phyloP scores from a whole-genome alignment of 2,113 vertebrate species.

The Leptodactylus fuscus region DNA sequence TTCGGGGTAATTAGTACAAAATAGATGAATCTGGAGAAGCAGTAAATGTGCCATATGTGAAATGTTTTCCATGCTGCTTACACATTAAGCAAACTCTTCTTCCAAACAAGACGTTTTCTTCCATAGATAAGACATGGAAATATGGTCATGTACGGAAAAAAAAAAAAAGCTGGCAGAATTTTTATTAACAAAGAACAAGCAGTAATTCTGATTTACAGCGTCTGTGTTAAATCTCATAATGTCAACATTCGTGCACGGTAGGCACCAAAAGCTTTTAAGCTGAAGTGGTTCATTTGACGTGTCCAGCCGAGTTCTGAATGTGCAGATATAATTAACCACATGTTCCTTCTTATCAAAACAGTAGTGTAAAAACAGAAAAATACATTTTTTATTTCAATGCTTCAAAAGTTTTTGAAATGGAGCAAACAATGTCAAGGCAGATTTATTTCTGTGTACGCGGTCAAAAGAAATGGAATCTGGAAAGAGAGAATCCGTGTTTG shows the following conservation, averaged over 20 bases:
- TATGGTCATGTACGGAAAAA: constrained; percentile 11
- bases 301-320: constrained; percentile 49
- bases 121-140: constrained; percentile 43
- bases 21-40: neutral
- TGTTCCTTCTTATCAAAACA: constrained; percentile 60
- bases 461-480: constrained; percentile 4
- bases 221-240: constrained; percentile 59
- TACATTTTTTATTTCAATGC: constrained; percentile 44
- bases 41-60: neutral
- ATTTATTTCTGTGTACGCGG: constrained; percentile 43
- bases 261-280: constrained; percentile 55
- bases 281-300: constrained; percentile 54
- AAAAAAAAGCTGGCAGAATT: constrained; percentile 45
- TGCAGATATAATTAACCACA: constrained; percentile 55
- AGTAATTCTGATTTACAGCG: constrained; percentile 42
- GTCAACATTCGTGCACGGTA: constrained; percentile 53
- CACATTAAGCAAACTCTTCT: neutral
- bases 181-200: constrained; percentile 53
- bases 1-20: neutral
- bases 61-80: constrained; percentile 33
- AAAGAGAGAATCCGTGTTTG: constrained; percentile 7
- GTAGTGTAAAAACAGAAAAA: constrained; percentile 55
- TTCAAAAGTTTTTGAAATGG: constrained; percentile 41
- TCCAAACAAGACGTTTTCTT: constrained; percentile 27
- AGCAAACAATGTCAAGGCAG: constrained; percentile 50